Base-by-base conservation (phyloP, 2,113 vertebrate species). In the Cryptotis parvus region DNA sequence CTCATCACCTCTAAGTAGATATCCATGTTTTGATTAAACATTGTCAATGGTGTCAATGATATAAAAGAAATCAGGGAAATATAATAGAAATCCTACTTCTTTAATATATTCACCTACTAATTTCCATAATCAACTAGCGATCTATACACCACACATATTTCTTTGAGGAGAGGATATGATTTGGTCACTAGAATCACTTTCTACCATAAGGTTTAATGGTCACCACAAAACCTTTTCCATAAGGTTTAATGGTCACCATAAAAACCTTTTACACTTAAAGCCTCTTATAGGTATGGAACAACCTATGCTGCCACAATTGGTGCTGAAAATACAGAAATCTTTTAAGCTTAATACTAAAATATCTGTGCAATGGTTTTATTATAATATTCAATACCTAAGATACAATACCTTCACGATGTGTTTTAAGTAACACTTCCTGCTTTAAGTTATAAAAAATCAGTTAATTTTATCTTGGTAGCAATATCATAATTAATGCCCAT, bases 341-440 rank as follows among this genome's bases (percentile, higher is more conserved):
- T 27, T 39, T 43, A 68, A 80, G 29, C 0, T 20, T 35, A 31
- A 0, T 49, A 68, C 8, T 52, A 22, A 92, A 91, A 79, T 87
- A 45, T 66, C 33, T 58, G 11, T 14, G 63, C 63, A 76, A 11
- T 80, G 15, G 4, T 73, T 87, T 33, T 77, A 26, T 68, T 91
- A 87, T 92, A 81, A 84, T 84, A 84, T 86, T 75, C 27, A 91
- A 63, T 15, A 55, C 16, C 55, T 58, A 58, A 58, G 55, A 49
- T 10, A 49, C 45, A 49, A 49, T 49, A 14, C 45, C 45, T 49
- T 49, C 14, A 49, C 14, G 2, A 49, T 49, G 45, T 49, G 2
- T 49, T 49, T 49, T 9, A 9, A 49, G 9, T 7, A 49, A 49
- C 45, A 49, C 45, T 49, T 49, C 10, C 6, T 6, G 14, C 10